These are phyloP conservation scores for Euleptes europaea DNA, from an alignment of 2,113 vertebrate species.

Conservation along the genomic window DNA sequence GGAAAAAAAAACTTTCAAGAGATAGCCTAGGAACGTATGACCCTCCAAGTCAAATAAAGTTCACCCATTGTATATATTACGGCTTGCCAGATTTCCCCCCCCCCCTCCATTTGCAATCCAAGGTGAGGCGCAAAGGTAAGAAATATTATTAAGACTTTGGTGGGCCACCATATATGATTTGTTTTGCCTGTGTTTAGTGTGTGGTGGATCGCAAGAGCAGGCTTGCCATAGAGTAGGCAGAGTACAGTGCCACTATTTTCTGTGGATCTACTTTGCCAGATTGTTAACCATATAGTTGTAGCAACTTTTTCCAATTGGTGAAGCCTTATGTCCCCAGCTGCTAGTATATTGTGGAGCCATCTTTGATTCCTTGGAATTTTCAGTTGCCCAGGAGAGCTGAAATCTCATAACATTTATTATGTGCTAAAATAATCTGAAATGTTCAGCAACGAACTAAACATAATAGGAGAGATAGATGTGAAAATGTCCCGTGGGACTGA, in stretches of 20 bases:
- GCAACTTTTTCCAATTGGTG: background rate
- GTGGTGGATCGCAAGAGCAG: background rate
- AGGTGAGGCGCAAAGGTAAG: background rate
- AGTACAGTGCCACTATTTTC: background rate
- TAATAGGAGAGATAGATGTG: no score
- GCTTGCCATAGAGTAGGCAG: background rate
- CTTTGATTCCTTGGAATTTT: background rate
- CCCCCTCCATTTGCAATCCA: background rate
- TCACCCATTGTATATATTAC: background rate
- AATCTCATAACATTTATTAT: background rate
- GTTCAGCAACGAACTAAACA: no score
- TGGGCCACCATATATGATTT: background rate
- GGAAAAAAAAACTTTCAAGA: no score
- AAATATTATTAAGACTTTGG: background rate
- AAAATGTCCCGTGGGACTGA: no score
- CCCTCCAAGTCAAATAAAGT: background rate
- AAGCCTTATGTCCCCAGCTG: background rate
- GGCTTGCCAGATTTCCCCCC: background rate
- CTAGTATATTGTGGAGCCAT: background rate
- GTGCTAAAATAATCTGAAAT: background rate
- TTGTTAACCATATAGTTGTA: background rate
- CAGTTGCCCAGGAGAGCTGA: background rate
- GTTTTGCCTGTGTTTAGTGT: background rate
- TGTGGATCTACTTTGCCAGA: background rate
- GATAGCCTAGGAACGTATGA: background rate